A percentile compares a stretch with the other conserved stretches of the same genome.
These are phyloP conservation scores for Brienomyrus brachyistius DNA, from an alignment of 2,113 vertebrate genomes.

Conservation along the genomic window DNA sequence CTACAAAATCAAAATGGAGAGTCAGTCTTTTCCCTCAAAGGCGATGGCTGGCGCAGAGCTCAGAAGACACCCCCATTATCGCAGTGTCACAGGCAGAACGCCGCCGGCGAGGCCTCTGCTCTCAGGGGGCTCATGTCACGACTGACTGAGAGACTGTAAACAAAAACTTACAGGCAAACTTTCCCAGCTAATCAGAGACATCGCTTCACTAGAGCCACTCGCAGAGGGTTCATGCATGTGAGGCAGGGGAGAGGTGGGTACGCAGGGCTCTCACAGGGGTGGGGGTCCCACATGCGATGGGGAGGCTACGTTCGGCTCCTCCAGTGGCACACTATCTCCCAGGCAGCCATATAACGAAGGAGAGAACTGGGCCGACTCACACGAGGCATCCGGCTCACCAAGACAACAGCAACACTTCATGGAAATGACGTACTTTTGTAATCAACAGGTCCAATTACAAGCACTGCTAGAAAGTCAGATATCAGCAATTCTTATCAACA, in stretches of 20 bases:
- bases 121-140: neutral
- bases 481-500: neutral
- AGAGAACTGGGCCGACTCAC: neutral
- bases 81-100: neutral
- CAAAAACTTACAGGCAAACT: neutral
- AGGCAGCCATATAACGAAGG: neutral
- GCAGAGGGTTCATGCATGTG: neutral
- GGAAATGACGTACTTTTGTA: neutral
- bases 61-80: neutral
- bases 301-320: neutral
- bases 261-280: neutral
- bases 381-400: neutral
- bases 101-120: neutral
- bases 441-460: neutral
- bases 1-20: neutral
- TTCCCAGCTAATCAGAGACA: neutral
- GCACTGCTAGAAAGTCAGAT: neutral
- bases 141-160: neutral
- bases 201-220: neutral
- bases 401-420: neutral
- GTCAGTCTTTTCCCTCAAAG: neutral
- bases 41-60: neutral
- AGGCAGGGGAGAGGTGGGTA: neutral
- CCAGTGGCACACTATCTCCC: neutral
- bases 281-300: neutral